Percentiles rank a stretch among this genome's conserved stretches.
These are phyloP conservation scores for Chrysocyon brachyurus DNA, from an alignment of 2,797 vertebrate species.

Conservation along the genomic window DNA sequence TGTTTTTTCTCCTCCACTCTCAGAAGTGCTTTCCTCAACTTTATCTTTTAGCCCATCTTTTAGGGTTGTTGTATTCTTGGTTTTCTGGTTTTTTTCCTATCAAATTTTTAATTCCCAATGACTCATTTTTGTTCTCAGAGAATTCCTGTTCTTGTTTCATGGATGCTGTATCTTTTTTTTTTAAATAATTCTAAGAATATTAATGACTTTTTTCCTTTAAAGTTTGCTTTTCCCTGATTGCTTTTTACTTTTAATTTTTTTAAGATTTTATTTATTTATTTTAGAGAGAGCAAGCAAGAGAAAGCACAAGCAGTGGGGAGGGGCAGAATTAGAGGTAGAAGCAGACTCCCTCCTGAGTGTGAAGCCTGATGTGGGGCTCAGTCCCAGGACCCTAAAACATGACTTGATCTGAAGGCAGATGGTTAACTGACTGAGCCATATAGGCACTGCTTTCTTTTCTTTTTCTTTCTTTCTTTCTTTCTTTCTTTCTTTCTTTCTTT, in stretches of 20 bases:
- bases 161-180: not conserved
- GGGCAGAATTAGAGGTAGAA: too few relatives aligned
- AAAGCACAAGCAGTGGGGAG: too few relatives aligned
- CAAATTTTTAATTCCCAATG: not conserved
- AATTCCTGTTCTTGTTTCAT: conserved; percentile 31
- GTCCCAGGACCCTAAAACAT: too few relatives aligned
- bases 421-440: too few relatives aligned
- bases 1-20: not conserved
- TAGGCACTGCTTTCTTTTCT: too few relatives aligned
- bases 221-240: not conserved
- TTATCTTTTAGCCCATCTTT: not conserved
- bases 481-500: too few relatives aligned
- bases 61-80: not conserved
- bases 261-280: too few relatives aligned
- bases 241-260: not conserved
- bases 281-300: too few relatives aligned
- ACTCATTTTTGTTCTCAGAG: conserved; percentile 1
- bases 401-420: too few relatives aligned
- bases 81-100: not conserved
- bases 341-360: too few relatives aligned
- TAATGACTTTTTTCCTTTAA: not conserved
- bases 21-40: not conserved
- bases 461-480: too few relatives aligned
- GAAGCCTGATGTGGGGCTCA: too few relatives aligned
- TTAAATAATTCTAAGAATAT: not conserved